Evolutionary conservation across 2,113 vertebrate genomes (phyloP), one percentile per base, ranked within the genome.

Genomic region (Nothoprocta perdicaria): DNA sequence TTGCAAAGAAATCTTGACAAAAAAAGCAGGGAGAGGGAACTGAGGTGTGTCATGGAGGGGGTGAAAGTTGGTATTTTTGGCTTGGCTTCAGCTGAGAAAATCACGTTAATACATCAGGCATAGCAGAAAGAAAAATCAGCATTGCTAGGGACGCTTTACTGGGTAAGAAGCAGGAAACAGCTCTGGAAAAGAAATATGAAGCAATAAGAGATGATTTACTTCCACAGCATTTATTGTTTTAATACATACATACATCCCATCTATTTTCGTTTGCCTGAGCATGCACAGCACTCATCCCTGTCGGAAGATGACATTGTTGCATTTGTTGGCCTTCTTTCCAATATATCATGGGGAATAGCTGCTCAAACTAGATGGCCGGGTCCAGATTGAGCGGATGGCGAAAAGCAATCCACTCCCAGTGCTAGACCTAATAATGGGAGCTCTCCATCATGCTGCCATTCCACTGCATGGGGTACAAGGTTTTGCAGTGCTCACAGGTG

Each of bases 201-300:
- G 78, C 93, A 92, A 22, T 88, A 86, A 89, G 82, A 69, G 52
- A 71, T 92, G 3, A 95, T 94, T 94, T 92, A 89, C 80, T 88
- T 57, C 26, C 24, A 6, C 45, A 61, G 86, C 62, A 87, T 89
- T 93, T 93, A 77, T 66, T 79, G 74, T 93, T 91, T 89, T 88
- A 90, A 86, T 67, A 87, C 0, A 0, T 57, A 50, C 67, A 48
- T 38, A 50, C 62, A 33, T 80, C 78, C 62, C 67, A 86, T 71
- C 62, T 26, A 53, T 86, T 76, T 86, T 79, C 15, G 0, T 88
- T 91, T 52, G 53, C 45, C 82, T 46, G 57, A 7, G 53, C 4
- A 4, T 0, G 1, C 1, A 0, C 3, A 5, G 72, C 74, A 57
- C 24, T 58, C 38, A 46, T 80, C 62, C 74, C 43, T 3, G 6